phyloP scores from a whole-genome alignment of 30 jellyfish, hydroid and myxozoan species.

The Pelagia noctiluca region DNA sequence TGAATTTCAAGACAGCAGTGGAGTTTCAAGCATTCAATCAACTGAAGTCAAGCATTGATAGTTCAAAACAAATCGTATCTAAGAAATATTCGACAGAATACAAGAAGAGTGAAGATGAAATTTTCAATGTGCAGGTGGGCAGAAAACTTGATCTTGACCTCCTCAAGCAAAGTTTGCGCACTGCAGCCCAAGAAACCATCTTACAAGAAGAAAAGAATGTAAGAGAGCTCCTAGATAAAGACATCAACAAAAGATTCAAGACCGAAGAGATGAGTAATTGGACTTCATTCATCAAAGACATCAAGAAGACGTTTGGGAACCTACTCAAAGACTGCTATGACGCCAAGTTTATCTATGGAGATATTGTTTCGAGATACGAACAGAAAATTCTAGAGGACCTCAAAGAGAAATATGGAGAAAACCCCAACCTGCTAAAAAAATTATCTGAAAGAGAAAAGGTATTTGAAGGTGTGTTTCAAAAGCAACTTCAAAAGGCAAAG shows the following conservation, averaged over 20 bases:
- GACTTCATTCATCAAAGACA: too few species aligned
- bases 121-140: background rate
- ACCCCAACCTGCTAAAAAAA: background rate
- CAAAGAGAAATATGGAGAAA: background rate
- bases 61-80: too few species aligned
- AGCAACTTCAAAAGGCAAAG: background rate
- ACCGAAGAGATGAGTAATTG: too few species aligned
- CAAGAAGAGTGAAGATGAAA: background rate
- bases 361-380: too few species aligned
- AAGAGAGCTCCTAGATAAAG: too few species aligned
- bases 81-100: too few species aligned
- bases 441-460: background rate
- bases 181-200: slow-evolving; percentile 1
- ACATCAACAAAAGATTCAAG: background rate
- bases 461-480: background rate
- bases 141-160: too few species aligned
- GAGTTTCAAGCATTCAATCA: slow-evolving; percentile 4
- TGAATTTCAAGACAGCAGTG: too few species aligned
- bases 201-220: too few species aligned
- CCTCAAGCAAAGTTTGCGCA: too few species aligned
- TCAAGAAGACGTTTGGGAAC: too few species aligned
- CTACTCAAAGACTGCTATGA: slow-evolving; percentile 1
- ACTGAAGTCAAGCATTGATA: slow-evolving; percentile 1
- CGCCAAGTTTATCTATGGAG: too few species aligned
- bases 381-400: background rate